Percentiles rank a stretch among this genome's conserved stretches.
phyloP scores from a whole-genome alignment of 2,797 vertebrate genomes.

The Dendrocincla tyrannina region DNA sequence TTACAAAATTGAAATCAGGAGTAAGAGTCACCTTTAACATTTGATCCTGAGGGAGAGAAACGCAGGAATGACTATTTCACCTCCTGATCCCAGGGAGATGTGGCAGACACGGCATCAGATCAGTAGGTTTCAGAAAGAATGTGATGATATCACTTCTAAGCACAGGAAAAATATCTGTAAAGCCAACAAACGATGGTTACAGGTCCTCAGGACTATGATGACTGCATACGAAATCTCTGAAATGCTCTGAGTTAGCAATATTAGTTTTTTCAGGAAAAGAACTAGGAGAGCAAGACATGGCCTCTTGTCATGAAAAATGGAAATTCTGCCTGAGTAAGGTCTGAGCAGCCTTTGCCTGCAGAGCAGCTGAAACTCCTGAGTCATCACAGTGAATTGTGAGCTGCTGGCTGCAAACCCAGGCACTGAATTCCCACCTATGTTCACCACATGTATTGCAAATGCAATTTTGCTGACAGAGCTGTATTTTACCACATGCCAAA shows the following conservation, averaged over 20 bases:
- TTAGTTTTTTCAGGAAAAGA: background rate
- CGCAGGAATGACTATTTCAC: background rate
- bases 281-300: background rate
- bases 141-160: background rate
- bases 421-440: background rate
- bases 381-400: slow-evolving; percentile 11
- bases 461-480: background rate
- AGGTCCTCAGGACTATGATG: background rate
- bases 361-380: slow-evolving; percentile 40
- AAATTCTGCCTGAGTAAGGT: background rate
- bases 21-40: background rate
- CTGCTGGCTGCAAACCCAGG: background rate
- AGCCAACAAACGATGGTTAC: background rate
- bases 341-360: slow-evolving; percentile 21
- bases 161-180: background rate
- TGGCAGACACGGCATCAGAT: background rate
- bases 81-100: background rate
- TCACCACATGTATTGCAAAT: background rate
- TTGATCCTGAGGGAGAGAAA: fast-evolving
- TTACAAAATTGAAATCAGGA: background rate
- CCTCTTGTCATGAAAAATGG: background rate
- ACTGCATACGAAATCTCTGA: background rate
- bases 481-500: background rate
- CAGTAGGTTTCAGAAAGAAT: background rate
- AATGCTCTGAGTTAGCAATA: background rate